Base-by-base conservation (phyloP, 2,888 invertebrate genomes). In the Alviniconcha strummeri region DNA sequence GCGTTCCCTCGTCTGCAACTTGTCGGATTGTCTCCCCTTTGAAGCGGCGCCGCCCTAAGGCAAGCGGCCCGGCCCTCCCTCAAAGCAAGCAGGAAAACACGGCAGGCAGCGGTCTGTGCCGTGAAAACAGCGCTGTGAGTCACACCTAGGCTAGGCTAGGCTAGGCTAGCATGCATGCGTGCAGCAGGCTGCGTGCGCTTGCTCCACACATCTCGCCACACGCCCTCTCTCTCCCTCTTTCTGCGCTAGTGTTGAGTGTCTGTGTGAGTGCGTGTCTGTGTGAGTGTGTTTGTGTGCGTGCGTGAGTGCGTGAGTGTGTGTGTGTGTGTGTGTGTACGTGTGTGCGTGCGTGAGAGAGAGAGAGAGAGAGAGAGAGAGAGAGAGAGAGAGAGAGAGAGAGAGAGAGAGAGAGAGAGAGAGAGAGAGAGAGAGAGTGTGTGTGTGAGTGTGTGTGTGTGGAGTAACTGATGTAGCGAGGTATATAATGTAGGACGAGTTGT, bases 1-100 rank as follows among this genome's bases (percentile, higher is more conserved):
- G 13, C n/a, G 11, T 72, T 19, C n/a, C 56, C 72, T 19, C 72
- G 9, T 56, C 81, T 78, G 78, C 78, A 78, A 78, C 78, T 78
- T 78, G 78, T 78, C 15, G 78, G 78, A 78, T 15, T 52, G 78
- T 60, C 76, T 77, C 57, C 55, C 64, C 8, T 60, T 60, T 60
- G 9, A 11, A 8, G 60, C 60, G 60, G 13, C 60, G 60, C 60
- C 60, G 13, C 60, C 60, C 60, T 13, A 60, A 60, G 67, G 64
- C 19, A 13, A 80, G 55, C 36, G 17, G 52, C 7, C 11, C 36
- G 9, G 55, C 7, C 19, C 19, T n/a, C 17, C 52, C 19, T 36
- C 52, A 54, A 76, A 54, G 17, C 19, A 76, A 54, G 52, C 17
- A 76, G 8, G 8, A 72, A 72, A 72, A 9, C 19, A 17, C 52